A percentile compares a stretch with the other conserved stretches of the same genome.
These are phyloP conservation scores for Philaethria dido DNA, from an alignment of 2,888 invertebrate species.

Conservation along the genomic window DNA sequence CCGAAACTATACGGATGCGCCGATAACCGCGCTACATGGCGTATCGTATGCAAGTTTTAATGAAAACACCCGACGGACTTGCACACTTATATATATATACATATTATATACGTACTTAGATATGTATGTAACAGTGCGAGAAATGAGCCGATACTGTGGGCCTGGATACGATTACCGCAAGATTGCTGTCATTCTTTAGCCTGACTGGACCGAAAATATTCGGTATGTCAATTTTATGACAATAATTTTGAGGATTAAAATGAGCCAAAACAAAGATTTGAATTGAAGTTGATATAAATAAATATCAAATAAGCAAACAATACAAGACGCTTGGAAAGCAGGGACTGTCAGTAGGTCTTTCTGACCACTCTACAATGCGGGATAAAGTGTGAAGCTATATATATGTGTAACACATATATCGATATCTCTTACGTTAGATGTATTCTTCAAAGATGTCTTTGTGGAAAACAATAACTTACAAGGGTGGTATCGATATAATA, in stretches of 20 bases:
- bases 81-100: conserved; percentile 8
- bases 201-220: not conserved
- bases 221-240: not conserved
- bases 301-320: too few species aligned
- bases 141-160: conserved; percentile 32
- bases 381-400: too few species aligned
- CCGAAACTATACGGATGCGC: conserved; percentile 34
- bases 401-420: too few species aligned
- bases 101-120: not conserved
- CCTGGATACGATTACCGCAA: conserved; percentile 68
- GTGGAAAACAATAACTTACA: too few species aligned
- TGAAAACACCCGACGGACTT: conserved; percentile 61
- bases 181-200: conserved; percentile 74
- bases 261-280: too few species aligned
- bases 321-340: too few species aligned
- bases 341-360: too few species aligned
- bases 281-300: too few species aligned
- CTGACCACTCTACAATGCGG: too few species aligned
- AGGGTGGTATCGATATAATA: too few species aligned
- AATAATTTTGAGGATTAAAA: not conserved
- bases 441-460: too few species aligned
- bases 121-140: not conserved
- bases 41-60: conserved; percentile 72
- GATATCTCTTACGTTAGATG: too few species aligned
- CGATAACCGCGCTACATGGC: conserved; percentile 36